phyloP scores from a whole-genome alignment of 2,888 invertebrate genomes.

The Sycophila texana region DNA sequence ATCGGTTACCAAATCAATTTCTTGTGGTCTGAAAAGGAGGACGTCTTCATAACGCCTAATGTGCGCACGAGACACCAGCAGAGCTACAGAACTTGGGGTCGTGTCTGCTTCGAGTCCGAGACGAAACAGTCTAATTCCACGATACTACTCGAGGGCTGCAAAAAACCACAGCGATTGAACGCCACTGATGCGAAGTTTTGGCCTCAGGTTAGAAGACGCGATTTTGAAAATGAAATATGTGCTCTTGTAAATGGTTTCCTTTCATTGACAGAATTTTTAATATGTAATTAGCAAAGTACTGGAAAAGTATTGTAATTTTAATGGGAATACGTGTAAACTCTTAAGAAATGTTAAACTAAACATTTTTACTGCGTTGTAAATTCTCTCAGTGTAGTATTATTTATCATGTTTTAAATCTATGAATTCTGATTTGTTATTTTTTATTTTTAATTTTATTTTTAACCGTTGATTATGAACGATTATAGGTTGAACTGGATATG shows the following conservation, averaged over 20 bases:
- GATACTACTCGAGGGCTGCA: slow-evolving; percentile 63
- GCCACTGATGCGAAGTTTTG: slow-evolving; percentile 69
- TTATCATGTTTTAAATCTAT: too few relatives aligned
- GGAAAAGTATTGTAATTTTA: too few relatives aligned
- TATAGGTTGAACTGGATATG: slow-evolving; percentile 75
- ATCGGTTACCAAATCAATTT: slow-evolving; percentile 64
- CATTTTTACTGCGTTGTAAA: too few relatives aligned
- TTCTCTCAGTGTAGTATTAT: too few relatives aligned
- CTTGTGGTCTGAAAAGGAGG: slow-evolving; percentile 61
- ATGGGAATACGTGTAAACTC: too few relatives aligned
- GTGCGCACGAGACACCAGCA: slow-evolving; percentile 71
- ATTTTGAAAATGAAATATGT: background rate
- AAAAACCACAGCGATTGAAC: slow-evolving; percentile 80
- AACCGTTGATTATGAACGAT: too few relatives aligned
- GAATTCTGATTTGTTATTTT: background rate
- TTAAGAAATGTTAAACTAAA: too few relatives aligned
- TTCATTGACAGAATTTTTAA: too few relatives aligned
- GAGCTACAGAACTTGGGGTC: slow-evolving; percentile 80
- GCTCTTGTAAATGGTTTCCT: too few relatives aligned
- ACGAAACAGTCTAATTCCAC: slow-evolving; percentile 47
- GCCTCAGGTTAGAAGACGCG: slow-evolving; percentile 30
- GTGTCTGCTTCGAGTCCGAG: slow-evolving; percentile 85
- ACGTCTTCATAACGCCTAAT: slow-evolving; percentile 61
- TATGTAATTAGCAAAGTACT: too few relatives aligned
- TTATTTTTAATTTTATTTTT: too few relatives aligned